phyloP scores from a whole-genome alignment of 2,797 vertebrate genomes.

The Enteromius fasciolatus region DNA sequence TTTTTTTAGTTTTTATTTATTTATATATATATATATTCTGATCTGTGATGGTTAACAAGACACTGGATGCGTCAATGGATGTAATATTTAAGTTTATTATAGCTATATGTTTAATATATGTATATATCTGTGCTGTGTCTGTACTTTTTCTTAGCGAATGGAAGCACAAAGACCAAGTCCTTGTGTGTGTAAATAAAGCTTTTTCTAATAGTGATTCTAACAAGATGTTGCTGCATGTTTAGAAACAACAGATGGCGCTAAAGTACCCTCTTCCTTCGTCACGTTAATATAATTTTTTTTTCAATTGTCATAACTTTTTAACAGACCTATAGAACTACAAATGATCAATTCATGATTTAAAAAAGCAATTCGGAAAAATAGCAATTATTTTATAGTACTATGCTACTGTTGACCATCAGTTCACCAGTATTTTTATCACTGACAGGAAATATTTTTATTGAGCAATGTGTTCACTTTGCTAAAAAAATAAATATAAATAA shows the following conservation, averaged over 20 bases:
- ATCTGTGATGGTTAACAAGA: neutral
- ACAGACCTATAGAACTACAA: neutral
- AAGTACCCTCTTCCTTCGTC: neutral
- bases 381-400: neutral
- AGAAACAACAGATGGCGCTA: conserved; percentile 19
- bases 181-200: too few relatives aligned
- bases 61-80: neutral
- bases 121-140: too few relatives aligned
- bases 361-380: neutral
- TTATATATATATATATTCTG: neutral
- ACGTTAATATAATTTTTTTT: neutral
- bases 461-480: neutral
- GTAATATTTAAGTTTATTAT: too few relatives aligned
- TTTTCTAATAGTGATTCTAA: too few relatives aligned
- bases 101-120: too few relatives aligned
- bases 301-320: neutral
- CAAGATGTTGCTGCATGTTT: neutral
- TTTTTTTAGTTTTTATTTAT: neutral
- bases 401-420: neutral
- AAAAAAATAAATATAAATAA: neutral
- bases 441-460: neutral
- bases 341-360: neutral
- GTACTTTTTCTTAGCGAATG: too few relatives aligned
- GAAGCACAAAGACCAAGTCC: too few relatives aligned
- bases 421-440: neutral